Conservation (phyloP, 1,140 invertebrate species). For the Nomia melanderi region DNA sequence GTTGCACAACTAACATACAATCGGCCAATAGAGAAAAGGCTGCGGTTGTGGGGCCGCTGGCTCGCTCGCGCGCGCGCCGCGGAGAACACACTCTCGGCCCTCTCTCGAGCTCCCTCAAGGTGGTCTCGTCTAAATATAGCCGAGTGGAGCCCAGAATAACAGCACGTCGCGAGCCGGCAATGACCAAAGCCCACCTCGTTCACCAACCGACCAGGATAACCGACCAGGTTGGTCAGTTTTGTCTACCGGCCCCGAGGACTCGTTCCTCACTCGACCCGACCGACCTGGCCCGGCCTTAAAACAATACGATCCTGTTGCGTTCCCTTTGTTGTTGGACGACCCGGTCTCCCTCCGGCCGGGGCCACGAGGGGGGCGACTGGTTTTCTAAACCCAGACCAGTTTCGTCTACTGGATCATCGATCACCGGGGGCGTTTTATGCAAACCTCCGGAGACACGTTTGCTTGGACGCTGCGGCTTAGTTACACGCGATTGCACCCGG, state of each 20-base stretch:
- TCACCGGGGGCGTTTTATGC: conserved; percentile 29
- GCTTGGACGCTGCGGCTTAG: background rate
- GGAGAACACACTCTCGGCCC: conserved; percentile 50
- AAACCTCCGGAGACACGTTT: conserved; percentile 22
- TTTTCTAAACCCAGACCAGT: conserved; percentile 36
- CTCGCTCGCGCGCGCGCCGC: too few species aligned
- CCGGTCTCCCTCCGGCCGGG: background rate
- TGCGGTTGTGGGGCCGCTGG: conserved; percentile 59
- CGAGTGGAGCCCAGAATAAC: conserved; percentile 74
- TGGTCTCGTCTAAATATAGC: conserved; percentile 77
- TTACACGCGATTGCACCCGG: conserved; percentile 3
- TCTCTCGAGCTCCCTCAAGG: conserved; percentile 71
- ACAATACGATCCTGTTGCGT: conserved; percentile 23
- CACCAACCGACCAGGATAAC: conserved; percentile 52
- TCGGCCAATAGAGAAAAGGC: conserved; percentile 56
- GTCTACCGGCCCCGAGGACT: conserved; percentile 27
- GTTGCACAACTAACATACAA: conserved; percentile 63
- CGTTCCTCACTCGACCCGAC: background rate
- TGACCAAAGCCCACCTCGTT: conserved; percentile 70
- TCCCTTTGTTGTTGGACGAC: conserved; percentile 7
- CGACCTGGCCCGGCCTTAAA: background rate
- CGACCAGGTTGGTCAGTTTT: conserved; percentile 53
- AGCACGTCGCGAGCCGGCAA: conserved; percentile 69
- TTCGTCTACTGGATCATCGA: conserved; percentile 36
- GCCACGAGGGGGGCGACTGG: background rate